Base-by-base conservation (phyloP, 2,113 vertebrate genomes). In the Rhinichthys klamathensis region DNA sequence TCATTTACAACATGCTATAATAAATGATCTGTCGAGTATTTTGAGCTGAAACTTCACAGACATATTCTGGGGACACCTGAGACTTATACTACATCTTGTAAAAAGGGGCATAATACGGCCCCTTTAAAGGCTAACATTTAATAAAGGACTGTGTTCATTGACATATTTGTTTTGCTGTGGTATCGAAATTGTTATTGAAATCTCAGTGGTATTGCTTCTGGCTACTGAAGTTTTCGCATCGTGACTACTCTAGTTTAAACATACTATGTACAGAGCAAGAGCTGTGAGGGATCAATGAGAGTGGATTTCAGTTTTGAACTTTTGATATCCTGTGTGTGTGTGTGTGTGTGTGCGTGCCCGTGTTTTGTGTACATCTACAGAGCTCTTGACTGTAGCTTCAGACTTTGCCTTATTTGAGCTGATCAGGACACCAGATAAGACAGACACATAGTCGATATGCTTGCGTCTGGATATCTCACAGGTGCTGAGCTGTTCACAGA, bases 341-440 rank as follows among this genome's bases (percentile, higher is more conserved):
- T n/a, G n/a, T n/a, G n/a, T n/a, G n/a, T 41, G 51, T 38, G 18
- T 7, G 9, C 1, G 4, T 2, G n/a, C 6, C 3, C 3, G 0
- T 13, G 25, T 49, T 10, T 65, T 32, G 16, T 67, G 35, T 46
- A 32, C 41, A n/a, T 27, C 6, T 23, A 67, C 7, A 18, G 41
- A 65, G 16, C 32, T 32, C 21, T 38, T 46, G 58, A 25, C 35
- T 46, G n/a, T 18, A 51, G 44, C 44, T 1, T 69, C 27, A 69
- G 80, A 69, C 32, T 41, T 58, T 9, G 27, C 38, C 12, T 58
- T 72, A 30, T 11, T 32, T 56, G 46, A 83, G 30, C 23, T 56
- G 80, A 83, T 83, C 46, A 41, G 30, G 18, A 41, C 30, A 25
- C 18, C 51, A 56, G 80, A 83, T 83, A 72, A 83, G 80, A 72